Percentiles rank a stretch among this genome's conserved stretches.
Conservation (phyloP, 1,140 invertebrate species). For the Limonius californicus region DNA sequence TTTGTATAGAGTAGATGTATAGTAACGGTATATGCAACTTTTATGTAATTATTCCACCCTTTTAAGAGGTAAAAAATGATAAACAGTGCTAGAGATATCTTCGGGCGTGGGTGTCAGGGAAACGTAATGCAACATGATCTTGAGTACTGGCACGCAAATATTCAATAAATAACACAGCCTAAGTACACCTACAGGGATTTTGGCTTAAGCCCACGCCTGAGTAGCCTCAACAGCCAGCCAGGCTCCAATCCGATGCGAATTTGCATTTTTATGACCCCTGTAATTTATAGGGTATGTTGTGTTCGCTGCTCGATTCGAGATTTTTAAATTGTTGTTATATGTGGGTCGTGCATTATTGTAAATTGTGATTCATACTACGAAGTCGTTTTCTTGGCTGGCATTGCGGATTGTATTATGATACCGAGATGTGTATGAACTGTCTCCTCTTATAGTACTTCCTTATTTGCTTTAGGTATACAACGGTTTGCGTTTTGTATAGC, state of each 20-base stretch:
- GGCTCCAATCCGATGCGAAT: constrained; percentile 14
- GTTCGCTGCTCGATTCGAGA: constrained; percentile 15
- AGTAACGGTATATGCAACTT: too few relatives aligned
- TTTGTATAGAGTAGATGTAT: too few relatives aligned
- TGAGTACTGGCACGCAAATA: neutral
- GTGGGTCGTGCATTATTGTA: constrained; percentile 15
- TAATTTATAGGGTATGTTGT: constrained; percentile 15
- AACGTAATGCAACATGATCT: constrained; percentile 3
- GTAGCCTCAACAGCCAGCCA: neutral
- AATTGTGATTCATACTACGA: constrained; percentile 12
- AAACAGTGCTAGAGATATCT: too few relatives aligned
- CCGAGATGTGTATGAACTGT: too few relatives aligned
- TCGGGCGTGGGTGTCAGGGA: too few relatives aligned
- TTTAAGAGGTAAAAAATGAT: too few relatives aligned
- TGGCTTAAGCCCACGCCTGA: constrained; percentile 1
- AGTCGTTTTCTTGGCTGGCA: neutral
- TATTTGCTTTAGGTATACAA: too few relatives aligned
- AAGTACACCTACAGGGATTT: neutral
- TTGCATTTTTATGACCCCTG: constrained; percentile 19
- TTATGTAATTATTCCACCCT: too few relatives aligned
- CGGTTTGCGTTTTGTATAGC: too few relatives aligned
- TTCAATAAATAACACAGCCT: neutral
- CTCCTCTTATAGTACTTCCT: too few relatives aligned
- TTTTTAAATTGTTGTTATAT: constrained; percentile 14
- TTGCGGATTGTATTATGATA: too few relatives aligned